Percentiles rank a stretch among this genome's conserved stretches.
Evolutionary conservation across 35 echinoderm and acorn worm species (phyloP).

Genomic region (Strongylocentrotus purpuratus): DNA sequence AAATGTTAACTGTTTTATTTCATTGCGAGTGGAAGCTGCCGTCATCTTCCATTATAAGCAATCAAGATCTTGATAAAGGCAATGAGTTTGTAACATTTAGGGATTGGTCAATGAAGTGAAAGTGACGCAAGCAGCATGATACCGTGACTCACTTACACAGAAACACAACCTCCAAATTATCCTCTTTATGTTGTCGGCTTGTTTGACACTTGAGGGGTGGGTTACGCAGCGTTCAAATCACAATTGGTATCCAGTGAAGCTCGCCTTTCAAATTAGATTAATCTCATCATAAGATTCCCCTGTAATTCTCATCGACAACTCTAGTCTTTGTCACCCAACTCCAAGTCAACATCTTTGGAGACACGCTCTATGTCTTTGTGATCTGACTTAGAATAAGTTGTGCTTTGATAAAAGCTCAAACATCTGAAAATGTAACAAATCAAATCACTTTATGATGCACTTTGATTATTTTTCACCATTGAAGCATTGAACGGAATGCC

Average conservation of each 20-base stretch:
- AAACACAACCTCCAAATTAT: constrained; percentile 40
- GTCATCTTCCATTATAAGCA: background rate
- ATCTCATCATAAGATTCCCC: background rate
- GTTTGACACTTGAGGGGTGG: constrained; percentile 14
- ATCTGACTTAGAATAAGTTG: background rate
- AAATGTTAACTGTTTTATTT: constrained; percentile 13
- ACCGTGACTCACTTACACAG: constrained; percentile 23
- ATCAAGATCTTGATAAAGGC: background rate
- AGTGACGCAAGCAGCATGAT: constrained; percentile 40
- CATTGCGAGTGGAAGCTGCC: background rate
- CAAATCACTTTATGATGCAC: background rate
- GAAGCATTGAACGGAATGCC: background rate
- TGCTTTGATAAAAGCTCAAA: background rate
- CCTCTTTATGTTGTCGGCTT: background rate
- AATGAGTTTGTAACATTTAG: constrained; percentile 3
- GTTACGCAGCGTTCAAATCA: background rate
- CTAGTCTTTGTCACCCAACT: background rate
- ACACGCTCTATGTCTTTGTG: background rate
- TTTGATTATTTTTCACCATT: background rate
- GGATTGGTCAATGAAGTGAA: constrained; percentile 16
- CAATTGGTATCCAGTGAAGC: background rate
- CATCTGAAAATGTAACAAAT: background rate
- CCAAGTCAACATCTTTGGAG: background rate
- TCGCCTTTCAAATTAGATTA: constrained; percentile 4
- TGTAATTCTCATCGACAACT: constrained; percentile 18